Conservation (phyloP, 2,888 invertebrate species). For the Polydrusus cervinus region DNA sequence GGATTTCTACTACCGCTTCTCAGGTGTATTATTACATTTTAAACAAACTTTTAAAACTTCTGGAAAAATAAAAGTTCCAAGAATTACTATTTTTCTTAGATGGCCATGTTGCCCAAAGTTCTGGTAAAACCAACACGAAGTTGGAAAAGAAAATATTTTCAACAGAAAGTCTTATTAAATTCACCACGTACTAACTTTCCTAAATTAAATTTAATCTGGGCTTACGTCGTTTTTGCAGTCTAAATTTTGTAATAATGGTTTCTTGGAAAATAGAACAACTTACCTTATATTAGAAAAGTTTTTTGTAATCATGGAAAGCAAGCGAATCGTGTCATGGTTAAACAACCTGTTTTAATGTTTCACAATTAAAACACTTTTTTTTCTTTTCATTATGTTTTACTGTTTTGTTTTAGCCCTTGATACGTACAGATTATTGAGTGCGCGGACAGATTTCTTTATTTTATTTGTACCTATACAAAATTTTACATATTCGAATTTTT, state of each 20-base stretch:
- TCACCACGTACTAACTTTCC: conserved; percentile 22
- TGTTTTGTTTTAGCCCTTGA: no score
- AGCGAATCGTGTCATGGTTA: background rate
- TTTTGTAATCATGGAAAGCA: conserved; percentile 4
- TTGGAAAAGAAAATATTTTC: conserved; percentile 26
- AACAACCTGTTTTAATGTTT: background rate
- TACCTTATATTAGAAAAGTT: conserved; percentile 23
- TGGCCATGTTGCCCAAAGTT: background rate
- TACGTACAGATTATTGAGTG: no score
- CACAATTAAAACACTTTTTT: background rate
- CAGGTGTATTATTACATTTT: background rate
- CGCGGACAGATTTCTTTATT: no score
- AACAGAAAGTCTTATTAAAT: conserved; percentile 27
- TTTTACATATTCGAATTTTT: no score
- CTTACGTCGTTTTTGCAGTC: conserved; percentile 18
- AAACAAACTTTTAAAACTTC: conserved; percentile 5
- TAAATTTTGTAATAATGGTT: conserved; percentile 22
- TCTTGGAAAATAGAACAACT: conserved; percentile 18
- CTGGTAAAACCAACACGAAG: conserved; percentile 17
- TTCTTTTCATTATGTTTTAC: background rate
- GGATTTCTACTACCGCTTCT: no score
- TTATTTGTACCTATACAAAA: no score
- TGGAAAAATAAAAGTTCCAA: background rate
- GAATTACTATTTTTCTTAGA: conserved; percentile 15
- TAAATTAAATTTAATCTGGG: conserved; percentile 27